These are phyloP conservation scores for Mungos mungo DNA, from an alignment of 2,113 vertebrate genomes.

Conservation along the genomic window DNA sequence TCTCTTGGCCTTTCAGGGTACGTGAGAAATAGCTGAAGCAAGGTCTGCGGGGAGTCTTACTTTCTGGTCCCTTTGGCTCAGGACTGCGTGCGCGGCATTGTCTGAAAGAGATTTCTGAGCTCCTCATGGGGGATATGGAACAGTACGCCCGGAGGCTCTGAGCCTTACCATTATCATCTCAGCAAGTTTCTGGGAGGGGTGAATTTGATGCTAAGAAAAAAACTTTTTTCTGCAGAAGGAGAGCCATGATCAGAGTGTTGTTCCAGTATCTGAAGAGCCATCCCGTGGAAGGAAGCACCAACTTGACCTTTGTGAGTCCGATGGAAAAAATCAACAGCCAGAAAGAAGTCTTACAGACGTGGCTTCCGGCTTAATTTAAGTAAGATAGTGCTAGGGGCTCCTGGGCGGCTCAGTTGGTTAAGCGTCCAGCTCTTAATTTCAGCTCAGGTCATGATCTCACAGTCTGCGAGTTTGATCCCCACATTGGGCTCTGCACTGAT, in stretches of 20 bases:
- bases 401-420: too few relatives aligned
- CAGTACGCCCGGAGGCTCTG: not conserved
- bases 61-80: not conserved
- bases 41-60: not conserved
- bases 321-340: not conserved
- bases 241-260: constrained; percentile 6
- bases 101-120: constrained; percentile 2
- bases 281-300: not conserved
- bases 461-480: too few relatives aligned
- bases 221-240: constrained; percentile 37
- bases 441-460: too few relatives aligned
- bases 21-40: not conserved
- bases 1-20: not conserved
- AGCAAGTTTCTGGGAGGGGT: not conserved
- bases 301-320: not conserved
- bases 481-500: too few relatives aligned
- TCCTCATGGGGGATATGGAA: not conserved
- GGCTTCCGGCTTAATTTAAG: constrained; percentile 11
- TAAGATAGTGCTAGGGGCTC: not conserved
- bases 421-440: too few relatives aligned
- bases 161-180: not conserved
- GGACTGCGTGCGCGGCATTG: not conserved
- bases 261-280: constrained; percentile 31
- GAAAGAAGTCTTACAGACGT: not conserved
- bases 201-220: constrained; percentile 47